Evolutionary conservation across 1,140 invertebrate genomes (phyloP), one percentile per base, ranked within the genome.

Genomic region (Papilio glaucus): DNA sequence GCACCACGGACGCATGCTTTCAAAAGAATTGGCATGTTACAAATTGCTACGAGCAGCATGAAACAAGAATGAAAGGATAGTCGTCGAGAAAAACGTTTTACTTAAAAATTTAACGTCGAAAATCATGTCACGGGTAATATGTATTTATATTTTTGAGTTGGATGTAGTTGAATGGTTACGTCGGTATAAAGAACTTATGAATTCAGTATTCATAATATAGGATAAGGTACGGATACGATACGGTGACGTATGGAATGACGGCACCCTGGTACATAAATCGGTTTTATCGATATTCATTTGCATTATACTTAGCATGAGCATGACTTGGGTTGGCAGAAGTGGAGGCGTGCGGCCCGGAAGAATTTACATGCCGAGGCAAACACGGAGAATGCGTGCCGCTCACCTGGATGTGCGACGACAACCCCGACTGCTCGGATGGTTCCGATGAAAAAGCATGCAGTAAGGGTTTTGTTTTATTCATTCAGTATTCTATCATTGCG

Each of bases 391-490:
- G 98, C 90, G 96, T 98, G 73, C 96, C 97, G 68, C 94, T 97
- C 78, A 96, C 96, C 41, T 98, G 97, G 97, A 97, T 98, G 94
- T 99, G 98, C 90, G 98, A 98, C 92, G 96, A 96, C 85, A 96
- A 96, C 87, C 89, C 94, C 37, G 98, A 98, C 94, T 98, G 98
- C 94, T 95, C 95, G 69, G 97, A 98, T 92, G 96, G 95, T 78
- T 97, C 97, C 77, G 98, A 99, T 93, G 97, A 98, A 87, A 95
- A 95, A 92, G 95, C 96, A 93, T 97, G 97, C 95, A 98, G 97
- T 98, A 97, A 97, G 97, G 93, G 80, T 75, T 78, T 69, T 53
- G n/a, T 9, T 69, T 69, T 69, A 68, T 45, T 68, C 26, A 33
- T 3, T 33, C 29, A 33, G 29, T 29, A 29, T 29, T 33, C 57